Conservation (phyloP, 2,797 vertebrate species). For the Macrochelys suwanniensis region DNA sequence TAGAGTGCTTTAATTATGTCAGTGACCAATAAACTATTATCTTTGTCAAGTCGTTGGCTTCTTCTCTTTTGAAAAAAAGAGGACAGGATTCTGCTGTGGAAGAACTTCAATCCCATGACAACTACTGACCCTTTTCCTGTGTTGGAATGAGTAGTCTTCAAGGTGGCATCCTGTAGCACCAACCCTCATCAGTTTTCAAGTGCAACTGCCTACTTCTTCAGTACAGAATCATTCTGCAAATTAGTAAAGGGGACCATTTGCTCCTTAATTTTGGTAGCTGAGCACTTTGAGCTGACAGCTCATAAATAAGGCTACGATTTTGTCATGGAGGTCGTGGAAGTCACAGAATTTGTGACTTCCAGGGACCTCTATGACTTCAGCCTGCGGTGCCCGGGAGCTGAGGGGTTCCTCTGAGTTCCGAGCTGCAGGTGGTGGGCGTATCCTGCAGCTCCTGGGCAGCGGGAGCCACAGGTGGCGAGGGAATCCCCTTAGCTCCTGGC, state of each 20-base stretch:
- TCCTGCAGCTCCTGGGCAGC: too few species aligned
- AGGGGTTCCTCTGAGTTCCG: too few species aligned
- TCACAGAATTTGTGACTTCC: too few species aligned
- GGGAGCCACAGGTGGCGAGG: too few species aligned
- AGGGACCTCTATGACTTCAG: too few species aligned
- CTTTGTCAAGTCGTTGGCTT: not conserved
- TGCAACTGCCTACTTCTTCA: not conserved
- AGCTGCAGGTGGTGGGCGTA: too few species aligned
- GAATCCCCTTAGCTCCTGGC: too few species aligned
- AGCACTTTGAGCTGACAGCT: not conserved
- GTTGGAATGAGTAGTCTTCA: not conserved
- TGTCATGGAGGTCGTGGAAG: too few species aligned
- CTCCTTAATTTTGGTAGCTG: not conserved
- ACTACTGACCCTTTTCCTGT: rapidly evolving
- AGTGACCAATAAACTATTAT: not conserved
- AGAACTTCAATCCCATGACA: not conserved
- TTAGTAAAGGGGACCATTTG: rapidly evolving
- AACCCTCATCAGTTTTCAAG: rapidly evolving
- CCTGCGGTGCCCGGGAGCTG: too few species aligned
- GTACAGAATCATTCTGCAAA: not conserved
- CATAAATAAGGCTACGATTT: not conserved
- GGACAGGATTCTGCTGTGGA: not conserved
- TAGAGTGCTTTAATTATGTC: not conserved
- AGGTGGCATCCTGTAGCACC: not conserved
- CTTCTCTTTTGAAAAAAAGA: not conserved